Conservation (phyloP, 2,797 vertebrate species). For the Emydoidea blandingii region DNA sequence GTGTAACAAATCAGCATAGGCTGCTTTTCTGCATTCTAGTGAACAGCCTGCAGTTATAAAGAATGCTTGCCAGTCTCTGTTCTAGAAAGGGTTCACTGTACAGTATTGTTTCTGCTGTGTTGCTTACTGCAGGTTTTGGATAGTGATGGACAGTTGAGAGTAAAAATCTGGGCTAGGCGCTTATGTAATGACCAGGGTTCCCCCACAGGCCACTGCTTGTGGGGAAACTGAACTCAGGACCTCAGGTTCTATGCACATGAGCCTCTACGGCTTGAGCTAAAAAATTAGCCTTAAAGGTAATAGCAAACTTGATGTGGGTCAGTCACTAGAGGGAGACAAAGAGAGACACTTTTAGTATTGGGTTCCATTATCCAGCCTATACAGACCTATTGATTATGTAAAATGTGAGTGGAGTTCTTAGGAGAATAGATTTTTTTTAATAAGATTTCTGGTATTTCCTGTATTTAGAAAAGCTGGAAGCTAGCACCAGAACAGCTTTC, state of each 20-base stretch:
- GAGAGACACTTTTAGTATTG: not conserved
- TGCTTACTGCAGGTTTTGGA: not conserved
- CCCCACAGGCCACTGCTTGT: not conserved
- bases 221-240: not conserved
- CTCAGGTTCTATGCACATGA: not conserved
- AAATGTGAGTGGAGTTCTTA: not conserved
- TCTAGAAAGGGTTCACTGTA: not conserved
- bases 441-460: not conserved
- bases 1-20: slow-evolving; percentile 32
- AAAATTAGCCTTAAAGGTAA: not conserved
- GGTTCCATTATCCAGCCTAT: not conserved
- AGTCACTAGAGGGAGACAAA: not conserved
- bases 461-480: accelerated
- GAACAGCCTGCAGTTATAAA: not conserved
- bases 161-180: not conserved
- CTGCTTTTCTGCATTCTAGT: not conserved
- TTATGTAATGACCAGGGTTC: not conserved
- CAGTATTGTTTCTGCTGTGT: not conserved
- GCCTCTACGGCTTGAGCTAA: too few species aligned
- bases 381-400: not conserved
- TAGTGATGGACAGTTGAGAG: not conserved
- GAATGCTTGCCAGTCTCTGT: not conserved
- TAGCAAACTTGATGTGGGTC: not conserved
- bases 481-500: not conserved
- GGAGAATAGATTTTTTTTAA: not conserved